Evolutionary conservation across 2,113 vertebrate genomes (phyloP), one percentile per base, ranked within the genome.

Genomic region (Callorhinus ursinus): DNA sequence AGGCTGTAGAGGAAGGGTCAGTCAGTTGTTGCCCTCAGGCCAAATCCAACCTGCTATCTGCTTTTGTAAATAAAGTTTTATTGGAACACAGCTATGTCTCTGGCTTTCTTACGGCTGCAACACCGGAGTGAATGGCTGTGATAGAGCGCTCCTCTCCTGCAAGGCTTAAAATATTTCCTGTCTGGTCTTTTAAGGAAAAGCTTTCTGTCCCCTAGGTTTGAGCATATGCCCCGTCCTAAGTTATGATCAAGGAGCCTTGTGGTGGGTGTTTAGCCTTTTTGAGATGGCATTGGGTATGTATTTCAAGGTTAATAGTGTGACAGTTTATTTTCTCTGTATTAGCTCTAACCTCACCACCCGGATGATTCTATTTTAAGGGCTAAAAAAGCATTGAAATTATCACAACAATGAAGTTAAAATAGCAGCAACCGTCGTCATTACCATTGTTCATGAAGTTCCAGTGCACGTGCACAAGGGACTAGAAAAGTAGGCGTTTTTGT

Each of bases 21-120:
- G 16, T 49, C 79, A 71, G 1, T 51, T n/a, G 0, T 19, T 61
- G 31, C 39, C 28, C 7, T 0, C 36, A 39, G 72, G 36, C 19
- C 33, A 77, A 42, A 49, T 72, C 14, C 19, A 61, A 36, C 42
- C 16, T 55, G 61, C 53, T 77, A 1, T 15, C 33, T 80, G 13
- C 69, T 96, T 96, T 92, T 91, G 19, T 92, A 88, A 88, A 82
- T 95, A 92, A 88, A 89, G 90, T 49, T 95, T 98, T 79, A 72
- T 79, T 79, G 39, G 18, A 69, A 90, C 4, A 21, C 28, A 51
- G 12, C 69, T 90, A 0, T 93, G 76, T 13, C 65, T 5, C 31
- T 51, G 13, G 69, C 67, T 81, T 1, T 49, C 36, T 57, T 88
- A 19, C 71, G 59, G 33, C 31, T 51, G 18, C 4, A 55, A 49